phyloP scores from a whole-genome alignment of 1,140 invertebrate genomes.

The Drosophila carrolli region DNA sequence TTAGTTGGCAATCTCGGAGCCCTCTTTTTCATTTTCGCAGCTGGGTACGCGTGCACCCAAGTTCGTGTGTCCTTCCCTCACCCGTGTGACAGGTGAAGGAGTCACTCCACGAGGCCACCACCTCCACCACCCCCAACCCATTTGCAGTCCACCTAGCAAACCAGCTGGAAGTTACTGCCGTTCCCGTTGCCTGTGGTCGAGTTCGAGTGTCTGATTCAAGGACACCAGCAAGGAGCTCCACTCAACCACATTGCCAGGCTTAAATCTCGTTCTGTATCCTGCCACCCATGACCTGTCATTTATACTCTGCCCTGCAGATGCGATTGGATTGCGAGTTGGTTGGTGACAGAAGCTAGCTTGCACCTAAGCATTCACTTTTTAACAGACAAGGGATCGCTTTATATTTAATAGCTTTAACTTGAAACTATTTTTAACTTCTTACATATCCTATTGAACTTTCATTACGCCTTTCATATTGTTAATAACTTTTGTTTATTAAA shows the following conservation, averaged over 20 bases:
- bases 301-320: conserved; percentile 24
- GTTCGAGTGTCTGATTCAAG: conserved; percentile 50
- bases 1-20: conserved; percentile 51
- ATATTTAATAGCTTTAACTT: no score
- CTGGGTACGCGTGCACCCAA: conserved; percentile 53
- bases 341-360: background rate
- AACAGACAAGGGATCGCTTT: background rate
- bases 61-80: conserved; percentile 1
- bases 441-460: no score
- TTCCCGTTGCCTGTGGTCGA: conserved; percentile 26
- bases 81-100: conserved; percentile 61
- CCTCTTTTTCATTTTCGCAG: conserved; percentile 43
- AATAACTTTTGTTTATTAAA: no score
- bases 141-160: background rate
- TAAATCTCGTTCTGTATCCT: conserved; percentile 30
- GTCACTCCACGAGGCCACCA: conserved; percentile 45
- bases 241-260: conserved; percentile 42
- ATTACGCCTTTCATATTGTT: no score
- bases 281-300: conserved; percentile 41
- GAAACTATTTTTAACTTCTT: no score
- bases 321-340: conserved; percentile 20
- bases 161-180: conserved; percentile 29
- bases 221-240: conserved; percentile 31
- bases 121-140: conserved; percentile 5
- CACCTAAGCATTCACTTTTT: background rate